A percentile compares a stretch with the other conserved stretches of the same genome.
These are phyloP conservation scores for Rhyzopertha dominica DNA, from an alignment of 1,140 invertebrate species.

Conservation along the genomic window DNA sequence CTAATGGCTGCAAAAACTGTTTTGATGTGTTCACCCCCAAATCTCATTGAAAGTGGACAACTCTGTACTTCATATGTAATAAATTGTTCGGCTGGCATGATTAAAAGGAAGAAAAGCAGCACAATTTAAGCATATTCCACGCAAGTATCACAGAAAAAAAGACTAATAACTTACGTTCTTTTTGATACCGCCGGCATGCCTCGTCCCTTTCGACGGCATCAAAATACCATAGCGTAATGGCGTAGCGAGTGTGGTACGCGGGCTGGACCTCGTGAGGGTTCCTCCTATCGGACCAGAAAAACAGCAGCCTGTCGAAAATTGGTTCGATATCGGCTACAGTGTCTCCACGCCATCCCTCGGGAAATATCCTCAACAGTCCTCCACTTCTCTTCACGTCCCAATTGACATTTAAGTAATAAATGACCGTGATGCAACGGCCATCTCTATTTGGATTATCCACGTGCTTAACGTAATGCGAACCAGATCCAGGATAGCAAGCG, in stretches of 20 bases:
- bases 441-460: conserved; percentile 97
- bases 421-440: conserved; percentile 89
- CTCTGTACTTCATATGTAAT: too few species aligned
- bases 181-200: conserved; percentile 62
- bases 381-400: conserved; percentile 76
- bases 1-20: too few species aligned
- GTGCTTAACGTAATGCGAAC: conserved; percentile 91
- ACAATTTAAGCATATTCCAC: too few species aligned
- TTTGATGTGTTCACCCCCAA: too few species aligned
- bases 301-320: conserved; percentile 86
- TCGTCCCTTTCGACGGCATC: conserved; percentile 78
- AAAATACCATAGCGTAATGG: conserved; percentile 95
- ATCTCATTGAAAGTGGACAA: too few species aligned
- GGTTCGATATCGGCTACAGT: conserved; percentile 82
- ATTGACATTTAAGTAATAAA: conserved; percentile 93
- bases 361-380: conserved; percentile 75
- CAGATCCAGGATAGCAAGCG: conserved; percentile 90
- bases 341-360: conserved; percentile 67
- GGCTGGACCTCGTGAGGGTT: conserved; percentile 97
- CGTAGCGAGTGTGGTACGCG: conserved; percentile 81
- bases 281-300: conserved; percentile 95
- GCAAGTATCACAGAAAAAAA: too few species aligned
- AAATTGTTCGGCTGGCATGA: too few species aligned
- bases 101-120: too few species aligned
- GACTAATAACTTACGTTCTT: conserved; percentile 48